A percentile compares a stretch with the other conserved stretches of the same genome.
Conservation (phyloP, 2,113 vertebrate species). For the Pseudopipra pipra region DNA sequence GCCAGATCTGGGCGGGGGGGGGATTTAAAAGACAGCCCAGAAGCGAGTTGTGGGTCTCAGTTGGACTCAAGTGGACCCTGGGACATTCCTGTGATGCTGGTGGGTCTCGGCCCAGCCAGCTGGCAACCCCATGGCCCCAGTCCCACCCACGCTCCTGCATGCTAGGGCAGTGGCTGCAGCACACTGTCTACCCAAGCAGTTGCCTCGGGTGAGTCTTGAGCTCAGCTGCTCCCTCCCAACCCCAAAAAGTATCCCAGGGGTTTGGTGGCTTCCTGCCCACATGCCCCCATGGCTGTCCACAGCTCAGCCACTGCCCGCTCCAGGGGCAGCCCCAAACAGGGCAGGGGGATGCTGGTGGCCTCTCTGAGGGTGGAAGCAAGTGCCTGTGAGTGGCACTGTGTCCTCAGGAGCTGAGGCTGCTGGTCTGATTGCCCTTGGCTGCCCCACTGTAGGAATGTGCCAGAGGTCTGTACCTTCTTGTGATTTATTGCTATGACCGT, state of each 20-base stretch:
- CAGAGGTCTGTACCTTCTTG: constrained; percentile 73
- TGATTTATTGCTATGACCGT: constrained; percentile 75
- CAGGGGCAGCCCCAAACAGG: neutral
- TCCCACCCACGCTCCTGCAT: neutral
- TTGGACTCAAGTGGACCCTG: neutral
- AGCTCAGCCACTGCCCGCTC: neutral
- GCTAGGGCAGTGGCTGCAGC: accelerated
- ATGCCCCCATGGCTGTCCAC: accelerated
- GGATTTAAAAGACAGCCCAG: neutral
- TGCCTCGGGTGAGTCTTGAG: neutral
- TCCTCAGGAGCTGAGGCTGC: constrained; percentile 7
- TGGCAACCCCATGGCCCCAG: accelerated
- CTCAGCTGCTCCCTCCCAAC: neutral
- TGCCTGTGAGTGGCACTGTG: constrained; percentile 57
- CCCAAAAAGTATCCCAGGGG: neutral
- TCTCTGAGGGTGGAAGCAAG: constrained; percentile 50
- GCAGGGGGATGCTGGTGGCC: neutral
- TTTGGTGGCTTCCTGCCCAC: neutral
- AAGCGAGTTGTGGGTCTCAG: neutral
- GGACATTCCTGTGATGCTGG: neutral
- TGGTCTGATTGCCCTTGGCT: constrained; percentile 45
- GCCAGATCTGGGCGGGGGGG: neutral
- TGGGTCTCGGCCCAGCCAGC: neutral
- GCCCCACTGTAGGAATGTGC: constrained; percentile 71
- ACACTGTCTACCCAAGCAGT: accelerated